phyloP scores from a whole-genome alignment of 1,140 invertebrate genomes.

The Cepaea nemoralis region DNA sequence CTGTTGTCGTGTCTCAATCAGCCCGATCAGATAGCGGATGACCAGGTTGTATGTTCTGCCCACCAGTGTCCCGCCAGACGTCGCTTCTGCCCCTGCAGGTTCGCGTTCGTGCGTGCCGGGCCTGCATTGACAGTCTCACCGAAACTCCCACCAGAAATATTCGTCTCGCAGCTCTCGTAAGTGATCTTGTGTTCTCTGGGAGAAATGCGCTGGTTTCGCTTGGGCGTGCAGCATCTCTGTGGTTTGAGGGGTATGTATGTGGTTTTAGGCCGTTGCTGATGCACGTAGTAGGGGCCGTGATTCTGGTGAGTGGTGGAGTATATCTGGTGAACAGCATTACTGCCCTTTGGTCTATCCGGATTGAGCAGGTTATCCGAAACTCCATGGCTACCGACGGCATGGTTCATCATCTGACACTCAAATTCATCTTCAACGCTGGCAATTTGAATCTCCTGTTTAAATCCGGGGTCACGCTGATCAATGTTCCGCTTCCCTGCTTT shows the following conservation, averaged over 20 bases:
- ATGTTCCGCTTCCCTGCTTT: not conserved
- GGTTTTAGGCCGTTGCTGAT: not conserved
- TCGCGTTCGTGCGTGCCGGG: no score
- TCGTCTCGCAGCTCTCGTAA: not conserved
- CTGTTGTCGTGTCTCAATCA: conserved; percentile 53
- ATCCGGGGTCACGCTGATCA: not conserved
- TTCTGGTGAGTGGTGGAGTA: not conserved
- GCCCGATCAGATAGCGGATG: conserved; percentile 52
- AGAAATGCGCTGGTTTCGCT: not conserved
- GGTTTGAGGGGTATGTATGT: not conserved
- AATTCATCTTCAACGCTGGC: conserved; percentile 11
- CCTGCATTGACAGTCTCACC: not conserved
- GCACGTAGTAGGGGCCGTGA: not conserved
- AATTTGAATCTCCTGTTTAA: not conserved
- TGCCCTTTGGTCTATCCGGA: not conserved
- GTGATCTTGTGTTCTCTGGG: not conserved
- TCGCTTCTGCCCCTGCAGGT: no score
- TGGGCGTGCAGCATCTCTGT: not conserved
- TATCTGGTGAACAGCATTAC: not conserved
- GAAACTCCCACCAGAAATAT: not conserved
- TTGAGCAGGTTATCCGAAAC: not conserved
- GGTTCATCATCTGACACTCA: conserved; percentile 11
- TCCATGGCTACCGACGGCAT: not conserved
- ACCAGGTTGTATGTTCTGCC: conserved; percentile 29
- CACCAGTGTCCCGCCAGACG: not conserved